Base-by-base conservation (phyloP, 2,888 invertebrate genomes). In the Odontothrips loti region DNA sequence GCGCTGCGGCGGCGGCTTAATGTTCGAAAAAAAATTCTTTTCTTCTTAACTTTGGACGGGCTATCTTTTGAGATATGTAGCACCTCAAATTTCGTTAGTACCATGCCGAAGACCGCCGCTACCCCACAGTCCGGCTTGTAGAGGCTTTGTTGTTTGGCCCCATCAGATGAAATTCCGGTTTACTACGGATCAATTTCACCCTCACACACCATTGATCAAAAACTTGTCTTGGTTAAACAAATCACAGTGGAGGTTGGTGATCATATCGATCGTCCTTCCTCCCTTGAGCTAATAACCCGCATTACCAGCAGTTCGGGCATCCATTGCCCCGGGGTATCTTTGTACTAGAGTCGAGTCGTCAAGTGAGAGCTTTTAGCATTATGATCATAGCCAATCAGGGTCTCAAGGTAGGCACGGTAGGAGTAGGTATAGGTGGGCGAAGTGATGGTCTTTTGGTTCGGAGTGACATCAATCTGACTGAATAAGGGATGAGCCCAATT, bases 401-500 rank as follows among this genome's bases (percentile, higher is more conserved):
- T 83, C 82, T 85, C 84, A 47, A 85, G 84, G 80, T 85, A 85
- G 0, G 85, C 83, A 27, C 85, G 80, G 81, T 85, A 85, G 0
- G 84, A 82, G 43, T 84, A 85, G 11, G 84, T 83, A 79, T 84
- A 84, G 78, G 84, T 84, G 29, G 83, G 82, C 2, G 84, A 83
- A 0, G 84, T 84, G 12, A 85, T 82, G 11, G 84, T 58, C 82
- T 85, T 85, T 80, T 85, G 84, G 81, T 85, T 85, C 23, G 85
- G 82, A 81, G 83, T 84, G 43, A 85, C 82, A 80, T 85, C 84
- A 0, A 84, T 82, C 80, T 85, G 84, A 79, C 83, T 83, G 79
- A 85, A 85, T 84, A n/a, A n/a, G n/a, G n/a, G n/a, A n/a, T n/a
- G n/a, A n/a, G n/a, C n/a, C n/a, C n/a, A n/a, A n/a, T n/a, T 84